Evolutionary conservation across 2,113 vertebrate species (phyloP).

Genomic region (Xenotilapia caudafasciata): DNA sequence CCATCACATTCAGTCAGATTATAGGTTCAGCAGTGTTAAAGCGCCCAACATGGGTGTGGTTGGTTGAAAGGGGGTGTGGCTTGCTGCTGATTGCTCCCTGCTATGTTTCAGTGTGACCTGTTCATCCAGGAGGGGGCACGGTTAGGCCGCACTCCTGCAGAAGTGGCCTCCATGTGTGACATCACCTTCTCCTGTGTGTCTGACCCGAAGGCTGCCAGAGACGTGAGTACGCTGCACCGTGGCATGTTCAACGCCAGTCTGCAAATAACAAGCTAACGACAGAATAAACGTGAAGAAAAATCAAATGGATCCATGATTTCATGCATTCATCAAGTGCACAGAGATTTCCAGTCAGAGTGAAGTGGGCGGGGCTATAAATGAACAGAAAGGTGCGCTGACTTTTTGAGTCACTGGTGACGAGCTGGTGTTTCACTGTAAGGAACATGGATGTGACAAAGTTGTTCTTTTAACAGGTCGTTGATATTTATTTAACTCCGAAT

Average conservation of each 20-base stretch:
- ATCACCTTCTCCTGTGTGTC: slow-evolving; percentile 98
- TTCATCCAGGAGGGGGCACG: slow-evolving; percentile 97
- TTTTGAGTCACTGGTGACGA: neutral
- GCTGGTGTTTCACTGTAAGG: neutral
- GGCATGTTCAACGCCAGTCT: neutral
- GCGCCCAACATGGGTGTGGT: neutral
- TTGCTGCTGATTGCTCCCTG: neutral
- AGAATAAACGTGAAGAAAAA: neutral
- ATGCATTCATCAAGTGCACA: neutral
- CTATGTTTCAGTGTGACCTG: slow-evolving; percentile 87
- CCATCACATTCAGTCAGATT: rapidly evolving
- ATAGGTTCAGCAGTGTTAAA: neutral
- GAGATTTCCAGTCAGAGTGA: neutral
- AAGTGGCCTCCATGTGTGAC: slow-evolving; percentile 97
- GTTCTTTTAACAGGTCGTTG: neutral
- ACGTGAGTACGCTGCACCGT: slow-evolving; percentile 77
- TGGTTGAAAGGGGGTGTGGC: neutral
- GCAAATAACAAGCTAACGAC: neutral
- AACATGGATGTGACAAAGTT: neutral
- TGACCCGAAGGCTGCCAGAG: slow-evolving; percentile 94
- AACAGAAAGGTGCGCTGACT: neutral
- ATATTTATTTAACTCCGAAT: neutral
- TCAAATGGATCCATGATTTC: neutral
- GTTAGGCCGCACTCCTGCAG: slow-evolving; percentile 93
- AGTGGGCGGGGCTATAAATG: neutral